Evolutionary conservation across 2,888 invertebrate genomes (phyloP).

Genomic region (Bedellia somnulentella): DNA sequence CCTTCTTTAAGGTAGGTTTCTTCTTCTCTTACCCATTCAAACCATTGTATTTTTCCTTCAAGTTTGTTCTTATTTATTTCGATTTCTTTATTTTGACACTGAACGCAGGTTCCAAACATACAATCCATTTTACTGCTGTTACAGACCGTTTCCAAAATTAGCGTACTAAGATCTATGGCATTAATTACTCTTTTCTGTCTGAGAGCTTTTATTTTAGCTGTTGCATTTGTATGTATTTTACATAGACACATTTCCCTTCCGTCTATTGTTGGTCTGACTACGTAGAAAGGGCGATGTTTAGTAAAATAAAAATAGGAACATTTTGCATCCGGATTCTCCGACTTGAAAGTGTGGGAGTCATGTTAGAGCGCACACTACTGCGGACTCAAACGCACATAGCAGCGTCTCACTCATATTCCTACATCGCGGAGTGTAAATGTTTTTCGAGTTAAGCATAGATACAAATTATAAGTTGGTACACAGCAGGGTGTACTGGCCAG

Average conservation of each 20-base stretch:
- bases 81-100: neutral
- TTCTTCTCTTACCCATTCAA: no score
- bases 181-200: neutral
- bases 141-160: neutral
- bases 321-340: constrained; percentile 8
- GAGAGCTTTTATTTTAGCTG: neutral
- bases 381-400: no score
- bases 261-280: constrained; percentile 9
- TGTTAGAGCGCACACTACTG: no score
- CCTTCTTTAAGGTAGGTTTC: neutral
- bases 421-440: no score
- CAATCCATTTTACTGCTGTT: neutral
- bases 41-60: no score
- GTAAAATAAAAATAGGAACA: constrained; percentile 7
- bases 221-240: constrained; percentile 11
- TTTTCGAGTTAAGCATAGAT: no score
- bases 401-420: no score
- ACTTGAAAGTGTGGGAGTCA: no score
- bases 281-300: constrained; percentile 8
- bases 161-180: neutral
- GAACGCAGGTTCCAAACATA: neutral
- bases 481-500: no score
- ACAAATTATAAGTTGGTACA: no score
- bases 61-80: no score
- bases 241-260: constrained; percentile 12